These are phyloP conservation scores for Adrianichthys oophorus DNA, from an alignment of 2,797 vertebrate species.

Conservation along the genomic window DNA sequence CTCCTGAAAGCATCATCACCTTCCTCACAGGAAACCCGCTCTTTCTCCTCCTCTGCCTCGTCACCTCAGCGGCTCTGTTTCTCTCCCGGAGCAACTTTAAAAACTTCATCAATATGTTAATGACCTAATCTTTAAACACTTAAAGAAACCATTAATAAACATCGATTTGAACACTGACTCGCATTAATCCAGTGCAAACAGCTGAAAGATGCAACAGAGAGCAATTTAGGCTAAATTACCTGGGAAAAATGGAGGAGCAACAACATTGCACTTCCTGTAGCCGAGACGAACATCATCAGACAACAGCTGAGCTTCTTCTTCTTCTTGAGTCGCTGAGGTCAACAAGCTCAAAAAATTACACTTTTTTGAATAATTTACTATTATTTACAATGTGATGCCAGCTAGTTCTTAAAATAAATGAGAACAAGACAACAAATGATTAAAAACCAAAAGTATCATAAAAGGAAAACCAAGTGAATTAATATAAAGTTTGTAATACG, in stretches of 20 bases:
- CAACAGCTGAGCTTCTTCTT: conserved; percentile 13
- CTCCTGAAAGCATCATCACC: conserved; percentile 4
- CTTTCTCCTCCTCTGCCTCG: conserved; percentile 29
- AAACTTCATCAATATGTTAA: conserved; percentile 99
- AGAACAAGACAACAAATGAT: too few relatives aligned
- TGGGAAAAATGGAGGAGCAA: conserved; percentile 35
- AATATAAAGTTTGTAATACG: too few relatives aligned
- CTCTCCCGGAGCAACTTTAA: conserved; percentile 85
- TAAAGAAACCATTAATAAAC: conserved; percentile 90
- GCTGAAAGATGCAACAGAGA: conserved; percentile 82
- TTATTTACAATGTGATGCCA: neutral
- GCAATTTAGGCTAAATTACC: conserved; percentile 51
- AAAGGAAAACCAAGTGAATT: too few relatives aligned
- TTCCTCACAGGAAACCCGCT: conserved; percentile 2
- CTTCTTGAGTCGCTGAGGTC: conserved; percentile 12
- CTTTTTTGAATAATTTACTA: neutral
- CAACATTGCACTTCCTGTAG: conserved; percentile 40
- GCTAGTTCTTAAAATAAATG: too few relatives aligned
- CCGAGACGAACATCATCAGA: conserved; percentile 17
- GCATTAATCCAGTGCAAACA: conserved; percentile 92
- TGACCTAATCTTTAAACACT: conserved; percentile 96
- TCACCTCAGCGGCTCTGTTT: conserved; percentile 79
- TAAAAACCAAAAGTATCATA: too few relatives aligned
- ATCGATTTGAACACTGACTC: conserved; percentile 90
- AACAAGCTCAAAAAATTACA: conserved; percentile 1